Base-by-base conservation (phyloP, 2,797 vertebrate genomes). In the Gouania willdenowi region DNA sequence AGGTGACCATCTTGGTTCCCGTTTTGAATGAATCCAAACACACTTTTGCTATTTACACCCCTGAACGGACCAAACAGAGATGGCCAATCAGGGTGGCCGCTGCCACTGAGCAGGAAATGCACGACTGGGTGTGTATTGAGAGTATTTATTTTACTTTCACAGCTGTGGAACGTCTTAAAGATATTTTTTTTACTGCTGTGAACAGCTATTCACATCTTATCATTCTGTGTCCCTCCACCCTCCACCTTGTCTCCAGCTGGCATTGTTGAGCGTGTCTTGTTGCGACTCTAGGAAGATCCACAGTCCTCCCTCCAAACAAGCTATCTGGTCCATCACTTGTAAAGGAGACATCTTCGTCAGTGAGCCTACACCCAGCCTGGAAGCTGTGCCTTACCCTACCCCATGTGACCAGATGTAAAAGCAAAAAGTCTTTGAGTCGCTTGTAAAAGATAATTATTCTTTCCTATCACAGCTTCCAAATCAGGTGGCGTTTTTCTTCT, bases 271-370 rank as follows among this genome's bases (percentile, higher is more conserved):
- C 38, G 76, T 90, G 51, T 93, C 91, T 3, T 98, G 94, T 78
- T 94, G 93, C 4, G 92, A 98, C 77, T 89, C 92, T 77, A 91
- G 92, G 44, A 87, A 80, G 39, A 82, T 97, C 67, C 91, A 89
- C 0, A 92, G 93, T 26, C 87, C 92, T 31, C 94, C 95, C 0
- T 94, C 93, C 44, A 91, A 83, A 8, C 92, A 94, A 49, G 94
- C 94, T 75, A 89, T 95, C 81, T 99, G 97, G 97, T 99, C 97
- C 0, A 43, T 92, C 45, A 99, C 95, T 54, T 98, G 96, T 72
- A 97, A 94, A 86, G 97, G 97, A 20, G 95, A 98, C 81, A 67
- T 99, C 79, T 99, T 98, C 31, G 92, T 97, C 45, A 94, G 95
- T 6, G 96, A 99, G 67, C 93, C 95, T 3, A 82, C 81, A 16